Percentiles rank a stretch among this genome's conserved stretches.
phyloP scores from a whole-genome alignment of 1,140 invertebrate genomes.

The Sesamia nonagrioides region DNA sequence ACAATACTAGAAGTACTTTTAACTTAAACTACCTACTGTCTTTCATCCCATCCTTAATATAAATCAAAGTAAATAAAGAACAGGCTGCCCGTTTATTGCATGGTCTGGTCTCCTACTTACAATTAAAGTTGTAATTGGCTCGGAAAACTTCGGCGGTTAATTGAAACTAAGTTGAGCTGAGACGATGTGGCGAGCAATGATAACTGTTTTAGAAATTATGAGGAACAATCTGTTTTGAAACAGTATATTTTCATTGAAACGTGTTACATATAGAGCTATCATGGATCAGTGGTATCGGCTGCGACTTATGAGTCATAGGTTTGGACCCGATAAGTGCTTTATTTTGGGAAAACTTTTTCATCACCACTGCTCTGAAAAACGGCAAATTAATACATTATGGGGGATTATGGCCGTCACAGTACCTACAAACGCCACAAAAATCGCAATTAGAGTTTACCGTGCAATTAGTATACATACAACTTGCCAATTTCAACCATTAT shows the following conservation, averaged over 20 bases:
- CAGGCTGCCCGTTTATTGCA: neutral
- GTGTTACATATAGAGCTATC: too few species aligned
- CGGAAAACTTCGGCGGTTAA: conserved; percentile 39
- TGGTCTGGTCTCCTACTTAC: conserved; percentile 38
- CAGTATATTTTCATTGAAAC: neutral
- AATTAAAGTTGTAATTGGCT: conserved; percentile 44
- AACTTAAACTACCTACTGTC: neutral
- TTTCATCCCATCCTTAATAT: neutral
- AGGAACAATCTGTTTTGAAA: conserved; percentile 22
- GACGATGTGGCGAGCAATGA: neutral
- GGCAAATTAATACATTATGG: too few species aligned
- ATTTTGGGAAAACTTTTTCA: too few species aligned
- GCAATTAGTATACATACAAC: too few species aligned
- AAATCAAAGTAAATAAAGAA: conserved; percentile 35
- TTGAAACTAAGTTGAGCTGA: conserved; percentile 43
- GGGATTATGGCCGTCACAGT: too few species aligned
- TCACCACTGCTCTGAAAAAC: too few species aligned
- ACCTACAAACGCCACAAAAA: too few species aligned
- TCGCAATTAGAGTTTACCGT: too few species aligned
- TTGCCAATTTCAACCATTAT: too few species aligned
- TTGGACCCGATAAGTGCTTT: too few species aligned
- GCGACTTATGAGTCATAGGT: too few species aligned
- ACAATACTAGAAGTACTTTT: neutral
- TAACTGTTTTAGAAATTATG: conserved; percentile 10
- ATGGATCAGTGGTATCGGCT: too few species aligned